Evolutionary conservation across 35 echinoderm and acorn worm genomes (phyloP), one percentile per base, ranked within the genome.

Genomic region (Chiridota heheva): DNA sequence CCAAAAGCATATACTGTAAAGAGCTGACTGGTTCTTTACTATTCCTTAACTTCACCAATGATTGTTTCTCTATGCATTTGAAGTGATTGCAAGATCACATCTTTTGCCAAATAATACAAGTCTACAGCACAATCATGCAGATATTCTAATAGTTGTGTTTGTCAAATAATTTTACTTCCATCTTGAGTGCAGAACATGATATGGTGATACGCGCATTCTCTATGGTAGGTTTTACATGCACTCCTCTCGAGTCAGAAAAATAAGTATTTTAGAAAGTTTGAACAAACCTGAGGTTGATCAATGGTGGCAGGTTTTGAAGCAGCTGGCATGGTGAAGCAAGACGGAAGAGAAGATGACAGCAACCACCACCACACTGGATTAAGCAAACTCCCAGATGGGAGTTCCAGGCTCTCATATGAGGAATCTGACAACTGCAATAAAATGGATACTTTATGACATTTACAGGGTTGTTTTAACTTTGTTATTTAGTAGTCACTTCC

Each of bases 361-460:
- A 81, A 30, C 89, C 89, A 91, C 89, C 89, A 91, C 74, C 44
- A 73, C 30, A 73, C 40, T 47, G 41, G 41, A 27, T 73, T 73
- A 13, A 73, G 69, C 28, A 73, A 47, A 73, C 39, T 26, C 12
- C 42, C 37, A 3, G 37, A 40, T 0, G 69, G 41, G 51, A n/a
- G n/a, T n/a, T n/a, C n/a, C n/a, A n/a, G n/a, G n/a, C n/a, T n/a
- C n/a, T n/a, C n/a, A n/a, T n/a, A n/a, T n/a, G n/a, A n/a, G n/a
- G n/a, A n/a, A n/a, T n/a, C n/a, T n/a, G n/a, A n/a, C n/a, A n/a
- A n/a, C n/a, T n/a, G n/a, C n/a, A n/a, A n/a, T n/a, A n/a, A n/a
- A n/a, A n/a, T n/a, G n/a, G n/a, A n/a, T n/a, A n/a, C n/a, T n/a
- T n/a, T n/a, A n/a, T n/a, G n/a, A n/a, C n/a, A n/a, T n/a, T n/a